These are phyloP conservation scores for Macropus fuliginosus DNA, from an alignment of 2,797 vertebrate genomes.

Conservation along the genomic window DNA sequence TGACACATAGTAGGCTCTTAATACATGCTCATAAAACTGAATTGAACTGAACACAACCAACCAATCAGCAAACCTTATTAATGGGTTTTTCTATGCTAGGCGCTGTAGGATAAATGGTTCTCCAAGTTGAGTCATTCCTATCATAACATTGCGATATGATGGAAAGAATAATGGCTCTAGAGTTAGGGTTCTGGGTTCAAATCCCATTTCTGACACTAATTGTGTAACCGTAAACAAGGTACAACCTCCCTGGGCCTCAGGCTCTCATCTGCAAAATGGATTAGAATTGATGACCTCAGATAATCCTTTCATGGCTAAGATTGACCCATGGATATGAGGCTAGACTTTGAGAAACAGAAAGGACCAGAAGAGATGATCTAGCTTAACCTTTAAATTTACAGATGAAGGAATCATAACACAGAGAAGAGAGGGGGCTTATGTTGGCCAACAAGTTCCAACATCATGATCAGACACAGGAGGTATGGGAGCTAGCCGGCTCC, in stretches of 20 bases:
- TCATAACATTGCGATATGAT: background rate
- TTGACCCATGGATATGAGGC: background rate
- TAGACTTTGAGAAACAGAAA: background rate
- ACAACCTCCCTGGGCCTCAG: background rate
- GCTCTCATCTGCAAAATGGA: background rate
- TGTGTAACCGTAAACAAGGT: background rate
- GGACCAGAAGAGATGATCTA: background rate
- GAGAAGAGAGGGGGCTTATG: background rate
- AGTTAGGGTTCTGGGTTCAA: background rate
- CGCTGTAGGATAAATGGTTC: background rate
- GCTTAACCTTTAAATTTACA: background rate
- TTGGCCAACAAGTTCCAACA: too few relatives aligned
- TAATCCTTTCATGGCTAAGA: background rate
- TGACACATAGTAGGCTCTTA: background rate
- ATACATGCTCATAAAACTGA: background rate
- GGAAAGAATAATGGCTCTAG: background rate
- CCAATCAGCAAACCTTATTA: background rate
- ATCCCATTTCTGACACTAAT: background rate
- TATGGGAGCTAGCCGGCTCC: background rate
- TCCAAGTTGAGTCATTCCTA: background rate
- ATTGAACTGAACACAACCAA: background rate
- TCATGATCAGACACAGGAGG: background rate
- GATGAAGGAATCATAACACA: background rate
- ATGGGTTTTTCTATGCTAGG: background rate
- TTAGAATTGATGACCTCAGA: background rate